Evolutionary conservation across 2,113 vertebrate genomes (phyloP), one percentile per base, ranked within the genome.

Genomic region (Malaclemys terrapin): DNA sequence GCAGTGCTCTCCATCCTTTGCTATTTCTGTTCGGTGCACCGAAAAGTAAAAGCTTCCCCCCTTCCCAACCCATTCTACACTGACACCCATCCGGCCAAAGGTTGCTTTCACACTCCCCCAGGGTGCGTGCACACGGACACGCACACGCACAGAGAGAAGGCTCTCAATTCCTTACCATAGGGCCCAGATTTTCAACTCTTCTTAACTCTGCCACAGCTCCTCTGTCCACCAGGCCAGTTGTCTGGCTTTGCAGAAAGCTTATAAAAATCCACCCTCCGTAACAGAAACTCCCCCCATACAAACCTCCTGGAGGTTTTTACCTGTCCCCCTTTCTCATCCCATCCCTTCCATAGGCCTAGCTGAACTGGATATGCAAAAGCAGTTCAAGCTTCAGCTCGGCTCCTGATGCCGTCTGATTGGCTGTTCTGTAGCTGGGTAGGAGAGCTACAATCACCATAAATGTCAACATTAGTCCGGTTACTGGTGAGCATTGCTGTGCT

Each of bases 341-440:
- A 47, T 35, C 90, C 52, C 53, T 38, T 27, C 87, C 45, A 16
- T 56, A n/a, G 25, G 87, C 59, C 22, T 1, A 49, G 69, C 38
- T 22, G 42, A 80, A 38, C 29, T 49, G 42, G 53, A 38, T 31
- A 24, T 20, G 35, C 78, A 49, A 42, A 79, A 42, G 17, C 38
- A 52, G 83, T 49, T 38, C 42, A 17, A 52, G 22, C 42, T 52
- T 42, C 80, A 79, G 62, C 80, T 50, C 16, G 45, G 47, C 50
- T 19, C 56, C 50, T 4, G 91, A 94, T 94, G 95, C 95, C 94
- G 90, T 88, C 87, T 87, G 96, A 98, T 98, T 98, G 98, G 98
- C 96, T 95, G 96, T 38, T 92, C 95, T 97, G 98, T 98, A 98
- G 97, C 98, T 85, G 97, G 98, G 98, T 98, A 98, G 98, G 98